Evolutionary conservation across 2,888 invertebrate genomes (phyloP).

Genomic region (Xestia ashworthii): DNA sequence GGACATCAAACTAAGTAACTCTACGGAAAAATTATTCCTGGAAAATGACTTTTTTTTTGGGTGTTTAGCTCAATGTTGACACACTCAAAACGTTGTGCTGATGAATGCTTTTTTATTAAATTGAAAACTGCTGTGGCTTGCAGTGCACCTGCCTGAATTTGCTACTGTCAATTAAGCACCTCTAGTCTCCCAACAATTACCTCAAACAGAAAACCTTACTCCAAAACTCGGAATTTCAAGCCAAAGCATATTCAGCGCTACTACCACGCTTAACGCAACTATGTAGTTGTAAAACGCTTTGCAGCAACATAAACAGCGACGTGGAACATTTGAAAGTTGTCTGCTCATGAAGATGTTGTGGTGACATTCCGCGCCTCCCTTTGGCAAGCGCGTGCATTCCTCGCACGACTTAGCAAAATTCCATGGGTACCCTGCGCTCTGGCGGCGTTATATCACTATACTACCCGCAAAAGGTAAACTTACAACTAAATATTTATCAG

Average conservation of each 20-base stretch:
- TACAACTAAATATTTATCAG: constrained; percentile 80
- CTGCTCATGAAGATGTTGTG: constrained; percentile 85
- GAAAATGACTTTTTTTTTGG: no score
- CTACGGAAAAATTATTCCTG: no score
- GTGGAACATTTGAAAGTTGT: constrained; percentile 79
- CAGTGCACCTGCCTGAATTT: background rate
- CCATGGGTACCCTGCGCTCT: constrained; percentile 63
- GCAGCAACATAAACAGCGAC: constrained; percentile 71
- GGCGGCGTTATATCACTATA: constrained; percentile 65
- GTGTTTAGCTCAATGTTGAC: no score
- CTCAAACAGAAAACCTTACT: background rate
- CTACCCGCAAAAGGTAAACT: constrained; percentile 75
- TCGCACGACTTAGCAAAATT: constrained; percentile 78
- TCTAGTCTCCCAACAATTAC: background rate
- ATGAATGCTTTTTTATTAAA: no score
- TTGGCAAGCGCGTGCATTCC: constrained; percentile 84
- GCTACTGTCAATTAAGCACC: background rate
- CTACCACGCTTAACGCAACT: constrained; percentile 52
- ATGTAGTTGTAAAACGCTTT: constrained; percentile 58
- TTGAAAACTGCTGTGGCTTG: no score
- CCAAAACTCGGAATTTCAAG: constrained; percentile 22
- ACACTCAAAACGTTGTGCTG: no score
- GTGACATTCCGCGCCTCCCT: constrained; percentile 80
- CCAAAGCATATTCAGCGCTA: constrained; percentile 44
- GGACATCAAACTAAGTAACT: no score